These are phyloP conservation scores for Metallyticus violacea DNA, from an alignment of 2,888 invertebrate genomes.

Conservation along the genomic window DNA sequence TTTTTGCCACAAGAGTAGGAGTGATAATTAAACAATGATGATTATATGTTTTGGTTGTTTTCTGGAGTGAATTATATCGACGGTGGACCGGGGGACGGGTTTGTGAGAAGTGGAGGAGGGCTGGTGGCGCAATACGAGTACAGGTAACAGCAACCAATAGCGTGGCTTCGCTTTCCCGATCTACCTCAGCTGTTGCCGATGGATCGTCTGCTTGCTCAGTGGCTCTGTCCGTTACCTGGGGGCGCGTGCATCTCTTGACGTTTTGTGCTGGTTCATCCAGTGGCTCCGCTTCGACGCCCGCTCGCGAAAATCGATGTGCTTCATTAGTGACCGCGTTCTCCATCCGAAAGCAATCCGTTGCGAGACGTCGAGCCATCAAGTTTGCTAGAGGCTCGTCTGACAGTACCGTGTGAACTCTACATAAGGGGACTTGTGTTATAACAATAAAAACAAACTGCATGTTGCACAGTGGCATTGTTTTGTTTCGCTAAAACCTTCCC, in stretches of 20 bases:
- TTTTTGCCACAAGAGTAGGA: background rate
- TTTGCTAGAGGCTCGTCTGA: background rate
- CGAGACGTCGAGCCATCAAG: background rate
- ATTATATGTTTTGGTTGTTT: background rate
- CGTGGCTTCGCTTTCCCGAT: background rate
- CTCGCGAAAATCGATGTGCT: background rate
- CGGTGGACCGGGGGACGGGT: background rate
- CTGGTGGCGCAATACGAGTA: background rate
- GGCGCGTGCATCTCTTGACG: conserved; percentile 9
- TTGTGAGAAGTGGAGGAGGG: background rate
- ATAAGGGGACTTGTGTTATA: background rate
- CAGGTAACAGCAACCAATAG: background rate
- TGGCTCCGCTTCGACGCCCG: background rate
- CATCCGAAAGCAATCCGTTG: background rate
- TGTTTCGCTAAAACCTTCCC: background rate
- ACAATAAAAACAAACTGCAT: background rate
- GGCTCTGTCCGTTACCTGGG: conserved; percentile 4
- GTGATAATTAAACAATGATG: background rate
- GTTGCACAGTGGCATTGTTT: too few relatives aligned
- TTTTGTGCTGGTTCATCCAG: too few relatives aligned
- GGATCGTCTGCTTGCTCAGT: conserved; percentile 11
- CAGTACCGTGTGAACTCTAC: background rate
- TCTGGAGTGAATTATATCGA: too few relatives aligned
- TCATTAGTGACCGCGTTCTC: background rate
- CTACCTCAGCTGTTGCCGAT: background rate